Conservation (phyloP, 53 echinoderm and acorn worm species). For the Mesocentrotus franciscanus region DNA sequence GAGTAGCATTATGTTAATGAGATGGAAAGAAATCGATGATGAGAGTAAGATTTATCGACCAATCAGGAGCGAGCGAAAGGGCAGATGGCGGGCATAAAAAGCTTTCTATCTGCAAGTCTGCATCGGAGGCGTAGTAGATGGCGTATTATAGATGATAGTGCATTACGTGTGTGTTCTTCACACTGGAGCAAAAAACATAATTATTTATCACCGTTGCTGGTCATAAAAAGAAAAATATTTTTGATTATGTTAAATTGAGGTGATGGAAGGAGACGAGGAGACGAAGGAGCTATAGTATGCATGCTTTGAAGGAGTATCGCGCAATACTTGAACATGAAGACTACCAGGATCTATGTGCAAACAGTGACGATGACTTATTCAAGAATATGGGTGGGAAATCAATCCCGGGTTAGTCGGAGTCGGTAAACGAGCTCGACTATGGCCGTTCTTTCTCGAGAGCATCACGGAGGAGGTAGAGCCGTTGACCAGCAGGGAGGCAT, state of each 20-base stretch:
- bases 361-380: conserved; percentile 51
- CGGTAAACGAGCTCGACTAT: conserved; percentile 61
- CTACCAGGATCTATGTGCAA: conserved; percentile 77
- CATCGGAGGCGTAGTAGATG: background rate
- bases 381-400: conserved; percentile 42
- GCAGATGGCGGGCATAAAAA: conserved; percentile 54
- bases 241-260: background rate
- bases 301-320: conserved; percentile 74
- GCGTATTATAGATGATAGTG: background rate
- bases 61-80: conserved; percentile 8
- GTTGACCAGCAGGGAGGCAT: conserved; percentile 24
- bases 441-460: conserved; percentile 66
- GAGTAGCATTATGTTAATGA: conserved; percentile 39
- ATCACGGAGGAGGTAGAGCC: conserved; percentile 58
- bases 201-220: background rate
- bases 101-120: conserved; percentile 22
- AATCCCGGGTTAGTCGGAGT: conserved; percentile 62
- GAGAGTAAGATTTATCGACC: conserved; percentile 43
- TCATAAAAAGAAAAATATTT: background rate
- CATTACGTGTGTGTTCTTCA: background rate
- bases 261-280: background rate
- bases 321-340: conserved; percentile 79
- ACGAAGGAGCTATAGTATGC: background rate
- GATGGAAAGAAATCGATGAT: conserved; percentile 25
- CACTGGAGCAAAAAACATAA: background rate